A percentile compares a stretch with the other conserved stretches of the same genome.
Conservation (phyloP, 2,797 vertebrate genomes). For the Hypotaenidia philippensis region DNA sequence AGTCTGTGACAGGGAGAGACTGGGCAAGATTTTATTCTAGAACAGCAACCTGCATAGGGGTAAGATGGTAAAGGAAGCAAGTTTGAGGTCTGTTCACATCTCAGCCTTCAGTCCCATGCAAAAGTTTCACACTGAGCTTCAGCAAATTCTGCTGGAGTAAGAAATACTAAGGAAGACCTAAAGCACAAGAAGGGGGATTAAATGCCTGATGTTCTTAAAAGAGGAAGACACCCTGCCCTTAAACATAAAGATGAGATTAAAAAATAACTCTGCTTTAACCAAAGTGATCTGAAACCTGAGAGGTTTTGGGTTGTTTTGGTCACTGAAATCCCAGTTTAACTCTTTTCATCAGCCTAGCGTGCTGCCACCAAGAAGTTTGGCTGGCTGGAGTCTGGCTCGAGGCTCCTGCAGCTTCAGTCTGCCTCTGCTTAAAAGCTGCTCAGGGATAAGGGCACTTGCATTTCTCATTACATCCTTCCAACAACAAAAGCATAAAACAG, state of each 20-base stretch:
- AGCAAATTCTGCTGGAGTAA: constrained; percentile 38
- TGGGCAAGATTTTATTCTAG: not conserved
- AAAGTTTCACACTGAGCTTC: not conserved
- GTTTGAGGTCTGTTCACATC: not conserved
- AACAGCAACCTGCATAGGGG: not conserved
- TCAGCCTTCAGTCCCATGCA: not conserved
- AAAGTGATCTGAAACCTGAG: constrained; percentile 32
- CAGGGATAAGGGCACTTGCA: not conserved
- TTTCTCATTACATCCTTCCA: not conserved
- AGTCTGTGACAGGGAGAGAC: not conserved
- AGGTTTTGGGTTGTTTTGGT: constrained; percentile 7
- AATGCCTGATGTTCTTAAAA: not conserved
- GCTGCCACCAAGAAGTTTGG: not conserved
- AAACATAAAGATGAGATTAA: not conserved
- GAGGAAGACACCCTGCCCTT: not conserved
- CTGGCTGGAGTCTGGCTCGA: not conserved
- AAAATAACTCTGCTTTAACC: not conserved
- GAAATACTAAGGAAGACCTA: not conserved
- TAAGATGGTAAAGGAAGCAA: not conserved
- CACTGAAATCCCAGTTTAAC: not conserved
- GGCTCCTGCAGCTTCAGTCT: not conserved
- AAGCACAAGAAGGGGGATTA: not conserved
- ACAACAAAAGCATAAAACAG: constrained; percentile 35
- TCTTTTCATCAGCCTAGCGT: not conserved
- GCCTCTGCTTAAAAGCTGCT: not conserved